phyloP scores from a whole-genome alignment of 2,888 invertebrate species.

The Ophion ventricosus region DNA sequence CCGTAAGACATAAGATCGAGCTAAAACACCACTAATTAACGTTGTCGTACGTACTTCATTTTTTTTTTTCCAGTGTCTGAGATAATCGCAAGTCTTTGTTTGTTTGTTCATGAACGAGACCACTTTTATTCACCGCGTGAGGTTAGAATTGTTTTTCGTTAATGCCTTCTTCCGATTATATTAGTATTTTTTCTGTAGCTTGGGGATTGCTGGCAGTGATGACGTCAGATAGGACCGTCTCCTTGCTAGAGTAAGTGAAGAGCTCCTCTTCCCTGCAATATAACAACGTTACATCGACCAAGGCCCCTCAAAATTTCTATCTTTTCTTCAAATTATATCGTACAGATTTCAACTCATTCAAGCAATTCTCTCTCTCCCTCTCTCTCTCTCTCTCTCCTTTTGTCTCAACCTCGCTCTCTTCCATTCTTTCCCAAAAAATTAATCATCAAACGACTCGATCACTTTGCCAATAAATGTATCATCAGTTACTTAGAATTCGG shows the following conservation, averaged over 20 bases:
- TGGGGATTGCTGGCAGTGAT: slow-evolving; percentile 81
- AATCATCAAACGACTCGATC: background rate
- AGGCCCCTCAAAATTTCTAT: slow-evolving; percentile 69
- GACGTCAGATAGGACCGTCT: slow-evolving; percentile 82
- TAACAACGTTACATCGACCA: slow-evolving; percentile 80
- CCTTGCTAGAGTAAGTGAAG: slow-evolving; percentile 82
- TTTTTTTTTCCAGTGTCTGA: slow-evolving; percentile 21
- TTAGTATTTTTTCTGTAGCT: slow-evolving; percentile 75
- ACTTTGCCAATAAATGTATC: background rate
- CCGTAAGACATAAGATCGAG: slow-evolving; percentile 22
- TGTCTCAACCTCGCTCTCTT: slow-evolving; percentile 18
- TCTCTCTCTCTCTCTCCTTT: slow-evolving; percentile 21
- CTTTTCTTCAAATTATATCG: slow-evolving; percentile 35
- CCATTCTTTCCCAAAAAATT: slow-evolving; percentile 33
- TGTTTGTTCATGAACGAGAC: background rate
- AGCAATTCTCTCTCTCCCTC: slow-evolving; percentile 21
- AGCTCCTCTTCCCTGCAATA: slow-evolving; percentile 83
- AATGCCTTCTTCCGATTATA: slow-evolving; percentile 25
- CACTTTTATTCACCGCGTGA: background rate
- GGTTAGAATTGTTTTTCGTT: slow-evolving; percentile 26
- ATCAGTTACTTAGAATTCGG: slow-evolving; percentile 54
- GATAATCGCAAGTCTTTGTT: slow-evolving; percentile 22
- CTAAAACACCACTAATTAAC: slow-evolving; percentile 50
- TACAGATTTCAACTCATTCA: slow-evolving; percentile 1
- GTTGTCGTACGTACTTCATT: slow-evolving; percentile 34